A percentile compares a stretch with the other conserved stretches of the same genome.
These are phyloP conservation scores for Ursus arctos DNA, from an alignment of 2,113 vertebrate genomes.

Conservation along the genomic window DNA sequence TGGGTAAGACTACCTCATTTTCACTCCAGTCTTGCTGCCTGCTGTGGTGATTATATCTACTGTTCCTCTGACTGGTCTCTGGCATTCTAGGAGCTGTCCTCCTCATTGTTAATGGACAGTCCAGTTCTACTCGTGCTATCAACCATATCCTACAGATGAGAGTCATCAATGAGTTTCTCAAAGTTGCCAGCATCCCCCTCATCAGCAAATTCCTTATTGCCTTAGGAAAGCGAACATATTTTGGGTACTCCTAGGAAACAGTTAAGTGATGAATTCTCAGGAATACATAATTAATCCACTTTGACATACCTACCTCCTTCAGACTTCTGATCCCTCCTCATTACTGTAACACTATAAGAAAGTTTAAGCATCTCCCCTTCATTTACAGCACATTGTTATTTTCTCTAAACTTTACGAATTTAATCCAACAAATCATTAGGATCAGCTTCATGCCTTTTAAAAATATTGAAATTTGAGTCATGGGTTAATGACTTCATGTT, in stretches of 20 bases:
- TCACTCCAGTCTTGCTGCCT: neutral
- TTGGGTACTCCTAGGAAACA: too few species aligned
- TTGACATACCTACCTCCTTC: neutral
- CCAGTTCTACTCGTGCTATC: neutral
- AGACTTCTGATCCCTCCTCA: neutral
- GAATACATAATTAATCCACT: neutral
- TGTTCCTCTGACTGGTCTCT: neutral
- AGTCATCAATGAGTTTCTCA: neutral
- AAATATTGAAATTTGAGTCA: neutral
- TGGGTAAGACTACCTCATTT: neutral
- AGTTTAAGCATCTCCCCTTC: neutral
- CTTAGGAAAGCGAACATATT: neutral
- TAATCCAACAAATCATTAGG: neutral
- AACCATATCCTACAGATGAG: neutral
- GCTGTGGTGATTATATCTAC: neutral
- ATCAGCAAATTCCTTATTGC: neutral
- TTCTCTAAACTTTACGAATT: neutral
- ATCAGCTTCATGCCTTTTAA: neutral
- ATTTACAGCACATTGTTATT: neutral
- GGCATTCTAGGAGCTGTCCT: neutral
- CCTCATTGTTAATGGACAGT: neutral
- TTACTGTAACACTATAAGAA: neutral
- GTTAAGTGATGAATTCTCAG: neutral
- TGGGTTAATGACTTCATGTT: neutral
- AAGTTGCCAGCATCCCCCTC: neutral